Conservation (phyloP, 2,797 vertebrate species). For the Girardinus metallicus region DNA sequence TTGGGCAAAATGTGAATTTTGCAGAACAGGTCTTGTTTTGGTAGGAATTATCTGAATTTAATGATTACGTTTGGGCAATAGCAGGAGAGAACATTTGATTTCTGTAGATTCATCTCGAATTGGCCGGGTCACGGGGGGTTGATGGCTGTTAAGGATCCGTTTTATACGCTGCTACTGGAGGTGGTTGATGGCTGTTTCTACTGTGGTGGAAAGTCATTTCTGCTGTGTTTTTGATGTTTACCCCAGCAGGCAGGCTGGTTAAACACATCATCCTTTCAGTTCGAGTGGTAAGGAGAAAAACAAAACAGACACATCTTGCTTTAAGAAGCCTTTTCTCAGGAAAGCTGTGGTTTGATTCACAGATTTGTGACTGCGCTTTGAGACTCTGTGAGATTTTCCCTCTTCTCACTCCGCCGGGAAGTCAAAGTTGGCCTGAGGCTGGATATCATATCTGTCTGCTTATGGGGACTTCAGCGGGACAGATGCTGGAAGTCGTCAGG, state of each 20-base stretch:
- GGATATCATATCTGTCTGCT: conserved; percentile 11
- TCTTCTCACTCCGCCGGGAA: conserved; percentile 8
- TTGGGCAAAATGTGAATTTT: too few species aligned
- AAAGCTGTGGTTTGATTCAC: conserved; percentile 8
- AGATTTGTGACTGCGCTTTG: conserved; percentile 23
- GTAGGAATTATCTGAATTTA: background rate
- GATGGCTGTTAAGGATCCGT: conserved; percentile 3
- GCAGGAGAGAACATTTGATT: background rate
- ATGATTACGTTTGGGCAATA: background rate
- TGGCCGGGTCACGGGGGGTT: background rate
- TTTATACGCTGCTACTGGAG: conserved; percentile 9
- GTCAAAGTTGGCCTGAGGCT: conserved; percentile 32
- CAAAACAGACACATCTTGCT: background rate
- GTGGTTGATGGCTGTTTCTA: background rate
- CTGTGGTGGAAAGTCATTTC: background rate
- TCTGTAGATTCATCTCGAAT: background rate
- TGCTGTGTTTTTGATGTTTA: conserved; percentile 24
- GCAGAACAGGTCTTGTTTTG: background rate
- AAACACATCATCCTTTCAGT: conserved; percentile 12
- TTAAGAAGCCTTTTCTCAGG: conserved; percentile 6
- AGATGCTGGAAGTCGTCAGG: conserved; percentile 41
- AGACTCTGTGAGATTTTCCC: conserved; percentile 8
- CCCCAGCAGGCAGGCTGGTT: conserved; percentile 1
- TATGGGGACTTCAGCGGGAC: conserved; percentile 31
- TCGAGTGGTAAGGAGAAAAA: background rate